These are phyloP conservation scores for Tupaia tana DNA, from an alignment of 2,113 vertebrate genomes.

Conservation along the genomic window DNA sequence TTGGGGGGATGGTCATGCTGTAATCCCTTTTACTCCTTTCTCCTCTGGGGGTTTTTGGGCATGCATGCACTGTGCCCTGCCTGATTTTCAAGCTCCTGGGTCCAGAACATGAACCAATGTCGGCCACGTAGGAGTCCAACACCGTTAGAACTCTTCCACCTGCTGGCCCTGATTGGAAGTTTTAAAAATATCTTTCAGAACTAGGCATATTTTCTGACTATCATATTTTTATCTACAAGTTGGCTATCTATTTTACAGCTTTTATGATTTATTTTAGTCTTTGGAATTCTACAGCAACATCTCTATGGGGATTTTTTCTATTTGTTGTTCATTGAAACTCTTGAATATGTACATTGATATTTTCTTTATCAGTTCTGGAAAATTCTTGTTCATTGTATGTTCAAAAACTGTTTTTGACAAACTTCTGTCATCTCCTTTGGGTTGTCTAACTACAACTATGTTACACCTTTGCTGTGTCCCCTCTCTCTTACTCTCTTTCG, in stretches of 20 bases:
- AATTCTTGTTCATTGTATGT: neutral
- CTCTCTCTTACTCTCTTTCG: neutral
- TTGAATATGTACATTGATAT: slow-evolving; percentile 1
- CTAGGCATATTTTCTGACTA: neutral
- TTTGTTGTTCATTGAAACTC: neutral
- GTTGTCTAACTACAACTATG: neutral
- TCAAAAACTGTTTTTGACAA: neutral
- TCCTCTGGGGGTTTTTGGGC: too few species aligned
- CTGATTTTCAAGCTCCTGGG: too few species aligned
- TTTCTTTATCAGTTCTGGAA: neutral
- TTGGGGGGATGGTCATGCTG: too few species aligned
- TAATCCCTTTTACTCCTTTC: too few species aligned
- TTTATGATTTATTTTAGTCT: neutral
- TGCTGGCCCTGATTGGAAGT: too few species aligned
- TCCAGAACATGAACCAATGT: too few species aligned
- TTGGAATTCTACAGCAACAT: neutral
- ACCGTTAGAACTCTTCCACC: too few species aligned
- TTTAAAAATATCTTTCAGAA: neutral
- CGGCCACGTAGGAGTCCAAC: too few species aligned
- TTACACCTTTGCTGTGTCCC: neutral
- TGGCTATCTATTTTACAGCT: neutral
- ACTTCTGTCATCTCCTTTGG: neutral
- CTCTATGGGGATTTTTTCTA: neutral
- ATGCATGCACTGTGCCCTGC: too few species aligned
- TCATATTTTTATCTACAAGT: neutral